These are phyloP conservation scores for Sarcophaga bullata DNA, from an alignment of 1,140 invertebrate genomes.

Conservation along the genomic window DNA sequence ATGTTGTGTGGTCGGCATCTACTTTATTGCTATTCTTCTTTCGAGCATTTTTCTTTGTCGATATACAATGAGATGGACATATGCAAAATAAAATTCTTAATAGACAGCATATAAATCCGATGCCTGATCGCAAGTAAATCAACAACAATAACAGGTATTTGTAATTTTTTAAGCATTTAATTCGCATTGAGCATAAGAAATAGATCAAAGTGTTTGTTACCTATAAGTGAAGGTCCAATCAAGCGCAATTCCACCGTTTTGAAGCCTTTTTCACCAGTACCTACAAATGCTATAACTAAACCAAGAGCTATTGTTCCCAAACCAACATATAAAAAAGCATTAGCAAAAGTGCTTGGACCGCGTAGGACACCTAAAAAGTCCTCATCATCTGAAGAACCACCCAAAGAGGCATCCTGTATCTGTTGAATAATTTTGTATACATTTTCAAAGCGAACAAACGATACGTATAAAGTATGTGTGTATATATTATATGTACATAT, in stretches of 20 bases:
- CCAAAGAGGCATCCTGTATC: constrained; percentile 65
- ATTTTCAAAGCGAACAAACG: background rate
- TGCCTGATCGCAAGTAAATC: constrained; percentile 49
- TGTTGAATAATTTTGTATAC: constrained; percentile 42
- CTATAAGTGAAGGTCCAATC: constrained; percentile 82
- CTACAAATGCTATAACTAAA: constrained; percentile 86
- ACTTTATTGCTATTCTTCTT: constrained; percentile 64
- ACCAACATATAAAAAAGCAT: constrained; percentile 85
- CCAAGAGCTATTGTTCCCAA: constrained; percentile 83
- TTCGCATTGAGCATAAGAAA: constrained; percentile 15
- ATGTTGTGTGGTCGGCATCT: constrained; percentile 65
- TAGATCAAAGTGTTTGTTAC: constrained; percentile 52
- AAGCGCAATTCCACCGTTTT: constrained; percentile 84
- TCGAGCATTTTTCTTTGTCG: constrained; percentile 60
- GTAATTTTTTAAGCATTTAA: background rate
- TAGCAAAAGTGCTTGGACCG: constrained; percentile 75
- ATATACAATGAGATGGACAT: constrained; percentile 70
- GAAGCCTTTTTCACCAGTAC: constrained; percentile 89
- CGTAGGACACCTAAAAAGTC: constrained; percentile 68
- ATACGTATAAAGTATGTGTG: too few species aligned
- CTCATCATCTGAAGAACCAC: constrained; percentile 65
- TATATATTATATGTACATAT: too few species aligned
- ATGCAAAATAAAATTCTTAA: constrained; percentile 72
- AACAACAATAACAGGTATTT: background rate
- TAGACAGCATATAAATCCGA: constrained; percentile 71